Base-by-base conservation (phyloP, 2,888 invertebrate genomes). In the Xiphydria camelus region DNA sequence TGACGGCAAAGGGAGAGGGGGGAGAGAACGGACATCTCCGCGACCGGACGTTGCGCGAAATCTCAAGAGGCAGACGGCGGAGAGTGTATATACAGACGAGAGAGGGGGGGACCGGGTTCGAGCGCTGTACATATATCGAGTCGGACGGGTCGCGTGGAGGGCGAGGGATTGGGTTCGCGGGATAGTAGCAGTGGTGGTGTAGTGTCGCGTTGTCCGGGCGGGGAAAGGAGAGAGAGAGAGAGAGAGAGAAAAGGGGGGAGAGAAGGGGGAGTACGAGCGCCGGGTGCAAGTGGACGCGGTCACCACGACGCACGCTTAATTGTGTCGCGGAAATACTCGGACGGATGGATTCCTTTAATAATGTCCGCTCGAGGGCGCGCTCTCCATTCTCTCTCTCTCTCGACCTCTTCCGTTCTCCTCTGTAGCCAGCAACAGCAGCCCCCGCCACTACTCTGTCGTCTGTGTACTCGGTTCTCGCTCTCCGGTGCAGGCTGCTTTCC, bases 311-410 rank as follows among this genome's bases (percentile, higher is more conserved):
- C 12, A 29, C 55, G 57, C 60, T 62, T 64, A 66, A 66, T 65
- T 67, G 65, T 62, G 61, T 64, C 64, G 63, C 61, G 57, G 59
- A 70, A 68, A 70, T 68, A 64, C 65, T 70, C 68, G 67, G 68
- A 70, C 68, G 55, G 62, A 60, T 59, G 66, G 64, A 70, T 68
- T 70, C 62, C 66, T 65, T 66, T 68, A 68, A 68, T 70, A 68
- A 64, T 61, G 64, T 58, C 2, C 12, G 59, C 61, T 56, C 59
- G 54, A 56, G 63, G 57, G 57, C 50, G 59, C 57, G 60, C 59
- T 64, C 64, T 53, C 57, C 57, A 58, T 57, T 56, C 51, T 42
- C 54, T 55, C 51, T 42, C 54, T 55, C 61, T 58, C 55, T 59
- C 54, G 52, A 55, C 57, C 55, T 65, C 53, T 51, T 49, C 43